Base-by-base conservation (phyloP, 2,888 invertebrate species). In the Resseliella maxima region DNA sequence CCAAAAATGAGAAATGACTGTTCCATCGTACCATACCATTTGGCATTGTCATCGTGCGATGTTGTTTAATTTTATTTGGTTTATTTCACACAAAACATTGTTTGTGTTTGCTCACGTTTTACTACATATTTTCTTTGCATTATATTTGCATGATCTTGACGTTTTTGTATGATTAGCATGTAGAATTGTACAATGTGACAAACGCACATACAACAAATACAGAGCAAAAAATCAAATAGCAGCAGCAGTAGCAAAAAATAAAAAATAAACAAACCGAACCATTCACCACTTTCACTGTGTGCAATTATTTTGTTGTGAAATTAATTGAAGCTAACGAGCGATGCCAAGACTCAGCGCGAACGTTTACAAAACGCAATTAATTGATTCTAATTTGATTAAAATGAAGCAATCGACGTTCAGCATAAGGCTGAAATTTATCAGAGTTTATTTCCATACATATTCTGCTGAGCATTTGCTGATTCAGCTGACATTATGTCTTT, bases 361-460 rank as follows among this genome's bases (percentile, higher is more conserved):
- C 50, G 12, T 21, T 50, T 50, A 21, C 59, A 59, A 59, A 59
- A 24, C 59, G 59, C 59, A 72, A 72, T 72, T 72, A 72, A 72
- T 27, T 72, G 72, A 72, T 72, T 31, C 15, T 72, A 72, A 72
- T 72, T 72, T 72, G 72, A 72, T 72, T 72, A 72, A 72, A 35
- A 31, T 72, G 31, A 31, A 31, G 72, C 72, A 59, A 24, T 59
- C 35, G 8, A 8, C 18, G 6, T 41, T 12, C 41, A 41, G 41
- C 45, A 12, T n/a, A n/a, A n/a, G 12, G 45, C 45, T 12, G 45
- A 5, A 10, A 45, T 5, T 45, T 45, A 41, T 41, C 41, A 12
- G 6, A 41, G 8, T 50, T 15, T 50, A 8, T 8, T 50, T 18
- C 18, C 18, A 6, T 15, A 15, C 46, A 50, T 6, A 2, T 18